Base-by-base conservation (phyloP, 2,888 invertebrate species). In the Ganaspis brasiliensis region DNA sequence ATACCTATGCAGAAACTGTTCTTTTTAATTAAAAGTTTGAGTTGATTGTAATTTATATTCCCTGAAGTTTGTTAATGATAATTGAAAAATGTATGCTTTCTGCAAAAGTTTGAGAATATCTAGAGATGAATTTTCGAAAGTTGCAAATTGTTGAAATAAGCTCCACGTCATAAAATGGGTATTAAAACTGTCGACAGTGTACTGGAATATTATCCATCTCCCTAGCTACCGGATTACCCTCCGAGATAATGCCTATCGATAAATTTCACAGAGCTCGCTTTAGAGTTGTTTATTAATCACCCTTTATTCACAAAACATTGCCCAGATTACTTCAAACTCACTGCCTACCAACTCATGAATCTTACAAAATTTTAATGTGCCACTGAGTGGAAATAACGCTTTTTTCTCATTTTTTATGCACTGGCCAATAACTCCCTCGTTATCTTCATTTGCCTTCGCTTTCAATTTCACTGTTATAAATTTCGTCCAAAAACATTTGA, bases 251-350 rank as follows among this genome's bases (percentile, higher is more conserved):
- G 76, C 74, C 81, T 37, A 56, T 37, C 61, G 84, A 84, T 85
- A 84, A 85, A 86, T 84, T 86, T 82, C 76, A 82, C 83, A 77
- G 75, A 81, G 59, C 56, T 73, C 78, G 78, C 75, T 72, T 78
- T 75, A 75, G 81, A 81, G 83, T 86, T 84, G 83, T 86, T 86
- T 87, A 86, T 86, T 86, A 87, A 85, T 85, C 85, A 84, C 82
- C 82, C 75, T 85, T 87, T 85, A 85, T 84, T 80, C 77, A 75
- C 81, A 79, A 82, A 82, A 79, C 81, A 79, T 79, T 83, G 80
- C 82, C 74, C 77, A 74, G 83, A 81, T 84, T 86, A 84, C 79
- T 79, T 81, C 80, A 82, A 81, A 77, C 74, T 72, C 40, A 59
- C 59, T 26, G 74, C 35, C 74, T 67, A 61, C 75, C 71, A 52